Base-by-base conservation (phyloP, 2,113 vertebrate species). In the Gopherus evgoodei region DNA sequence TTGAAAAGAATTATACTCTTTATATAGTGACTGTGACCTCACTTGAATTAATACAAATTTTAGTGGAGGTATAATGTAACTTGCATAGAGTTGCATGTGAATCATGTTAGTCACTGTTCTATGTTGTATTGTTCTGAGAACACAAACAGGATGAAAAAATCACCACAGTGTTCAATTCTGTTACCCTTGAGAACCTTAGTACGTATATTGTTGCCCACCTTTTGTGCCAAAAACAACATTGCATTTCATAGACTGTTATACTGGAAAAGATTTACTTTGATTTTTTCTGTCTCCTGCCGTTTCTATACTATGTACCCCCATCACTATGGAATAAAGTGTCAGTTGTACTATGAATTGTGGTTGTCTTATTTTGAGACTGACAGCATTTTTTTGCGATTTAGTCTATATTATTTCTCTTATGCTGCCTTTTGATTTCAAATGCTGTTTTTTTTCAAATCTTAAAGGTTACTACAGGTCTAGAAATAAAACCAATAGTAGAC, bases 261-360 rank as follows among this genome's bases (percentile, higher is more conserved):
- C 92, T 85, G 95, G 98, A 95, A 96, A 97, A 97, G 89, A 94
- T 97, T 97, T 93, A 90, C 75, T 95, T 80, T 59, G 76, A 93
- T 31, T 82, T 96, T 96, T 81, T 97, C 96, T 97, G 96, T 97
- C 81, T 97, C 96, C 93, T 96, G 95, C 93, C 93, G 81, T 98
- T 97, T 95, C 94, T 83, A 69, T 95, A 84, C 85, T 97, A 92
- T 98, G 92, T 98, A 94, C 95, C 93, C 89, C 86, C 91, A 88
- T 97, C 95, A 97, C 2, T 5, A 97, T 97, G 94, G 97, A 98
- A 98, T 98, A 98, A 98, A 98, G 95, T 97, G 95, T 98, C 97
- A 97, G 81, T 96, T 97, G 97, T 98, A 96, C 95, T 86, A 80
- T 98, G 96, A 29, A 22, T 59, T 84, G 54, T 44, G 83, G 93